Evolutionary conservation across 2,888 invertebrate species (phyloP), one percentile per base, ranked within the genome.

Genomic region (Tetragnatha montana): DNA sequence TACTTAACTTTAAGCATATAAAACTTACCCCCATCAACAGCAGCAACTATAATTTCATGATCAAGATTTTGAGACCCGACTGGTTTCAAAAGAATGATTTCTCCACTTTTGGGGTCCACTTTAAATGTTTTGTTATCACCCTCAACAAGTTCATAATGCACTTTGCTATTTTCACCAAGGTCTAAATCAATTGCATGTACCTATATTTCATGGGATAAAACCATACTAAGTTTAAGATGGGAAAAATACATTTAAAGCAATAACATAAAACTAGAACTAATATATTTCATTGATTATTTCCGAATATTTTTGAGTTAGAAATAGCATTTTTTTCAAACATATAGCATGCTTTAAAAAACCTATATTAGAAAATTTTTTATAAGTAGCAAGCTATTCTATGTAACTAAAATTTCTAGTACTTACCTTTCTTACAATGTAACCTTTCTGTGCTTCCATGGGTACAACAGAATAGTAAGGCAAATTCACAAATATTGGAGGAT

Each of bases 391-490:
- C 60, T 12, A 17, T 80, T 81, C 14, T 35, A 68, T 10, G 21
- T 0, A 12, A 81, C 12, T 60, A 10, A 8, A 60, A 60, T 60
- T 8, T 17, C 0, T 17, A 8, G 50, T 60, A 19, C 21, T 93
- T 93, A 95, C 95, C 94, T 96, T 96, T 82, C 95, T 50, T 98
- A 98, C 96, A 90, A 96, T 94, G 91, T 96, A 95, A 83, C 97
- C 98, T 92, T 96, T 96, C 92, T 95, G 95, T 89, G 97, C 96
- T 93, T 97, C 97, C 60, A 98, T 96, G 35, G 97, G 96, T 89
- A 98, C 97, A 8, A 98, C 97, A 60, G 98, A 97, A 93, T 96
- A 97, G 94, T 99, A 99, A 0, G 99, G 99, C 93, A 96, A 95
- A 94, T 97, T 97, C 85, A 98, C 96, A 94, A 99, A 99, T 95